phyloP scores from a whole-genome alignment of 2,888 invertebrate species.

The Polydrusus cervinus region DNA sequence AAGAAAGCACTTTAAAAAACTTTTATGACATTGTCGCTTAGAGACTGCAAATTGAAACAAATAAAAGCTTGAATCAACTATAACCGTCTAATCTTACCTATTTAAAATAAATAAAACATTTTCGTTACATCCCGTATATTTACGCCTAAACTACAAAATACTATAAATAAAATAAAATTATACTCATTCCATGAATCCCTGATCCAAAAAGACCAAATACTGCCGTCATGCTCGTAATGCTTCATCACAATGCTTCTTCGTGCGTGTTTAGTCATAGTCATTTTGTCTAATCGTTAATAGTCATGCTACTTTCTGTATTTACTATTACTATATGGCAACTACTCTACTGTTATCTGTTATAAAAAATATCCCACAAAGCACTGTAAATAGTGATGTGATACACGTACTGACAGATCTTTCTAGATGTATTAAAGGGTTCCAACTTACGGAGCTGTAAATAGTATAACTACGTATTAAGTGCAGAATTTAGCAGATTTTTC shows the following conservation, averaged over 20 bases:
- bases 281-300: slow-evolving; percentile 17
- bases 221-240: slow-evolving; percentile 17
- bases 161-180: slow-evolving; percentile 30
- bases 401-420: not conserved
- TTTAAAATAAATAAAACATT: too few relatives aligned
- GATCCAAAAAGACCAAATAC: slow-evolving; percentile 51
- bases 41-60: too few relatives aligned
- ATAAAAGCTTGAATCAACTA: too few relatives aligned
- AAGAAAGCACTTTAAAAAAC: too few relatives aligned
- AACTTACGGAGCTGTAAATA: too few relatives aligned
- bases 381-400: too few relatives aligned
- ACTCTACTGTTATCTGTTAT: slow-evolving; percentile 1
- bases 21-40: too few relatives aligned
- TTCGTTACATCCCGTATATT: too few relatives aligned
- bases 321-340: not conserved
- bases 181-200: slow-evolving; percentile 51
- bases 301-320: slow-evolving; percentile 26
- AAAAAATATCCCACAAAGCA: slow-evolving; percentile 13
- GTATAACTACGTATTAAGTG: too few relatives aligned
- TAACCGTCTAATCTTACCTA: too few relatives aligned
- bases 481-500: too few relatives aligned
- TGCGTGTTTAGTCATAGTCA: slow-evolving; percentile 19
- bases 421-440: too few relatives aligned
- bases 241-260: slow-evolving; percentile 19
- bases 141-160: not conserved